These are phyloP conservation scores for Choloepus hoffmanni DNA, from an alignment of 2,113 vertebrate species.

Conservation along the genomic window DNA sequence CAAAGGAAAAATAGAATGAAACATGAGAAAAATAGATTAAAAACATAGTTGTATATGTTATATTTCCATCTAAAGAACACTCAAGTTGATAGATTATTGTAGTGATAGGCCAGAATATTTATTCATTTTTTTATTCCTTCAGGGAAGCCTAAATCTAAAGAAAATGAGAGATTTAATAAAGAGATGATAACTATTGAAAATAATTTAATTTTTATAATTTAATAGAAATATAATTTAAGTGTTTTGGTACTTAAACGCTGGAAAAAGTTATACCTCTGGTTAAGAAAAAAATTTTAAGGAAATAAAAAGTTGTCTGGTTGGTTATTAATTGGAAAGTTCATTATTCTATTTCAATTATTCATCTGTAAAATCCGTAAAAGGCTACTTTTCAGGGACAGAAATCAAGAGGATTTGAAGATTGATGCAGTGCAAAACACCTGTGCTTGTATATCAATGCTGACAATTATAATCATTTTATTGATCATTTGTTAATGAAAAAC, in stretches of 20 bases:
- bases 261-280: not conserved
- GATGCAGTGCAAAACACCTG: not conserved
- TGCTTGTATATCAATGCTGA: not conserved
- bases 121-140: not conserved
- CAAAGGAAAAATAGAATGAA: not conserved
- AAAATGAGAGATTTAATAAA: constrained; percentile 41
- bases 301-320: not conserved
- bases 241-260: not conserved
- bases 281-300: not conserved
- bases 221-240: constrained; percentile 10
- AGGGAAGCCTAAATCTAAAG: not conserved
- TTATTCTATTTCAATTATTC: constrained; percentile 30
- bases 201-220: constrained; percentile 33
- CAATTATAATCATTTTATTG: not conserved
- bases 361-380: constrained; percentile 4
- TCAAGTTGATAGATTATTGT: not conserved
- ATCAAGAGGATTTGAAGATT: not conserved
- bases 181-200: not conserved
- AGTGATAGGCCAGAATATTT: not conserved
- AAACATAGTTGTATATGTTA: not conserved
- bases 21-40: not conserved
- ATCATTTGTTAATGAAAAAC: not conserved
- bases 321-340: not conserved
- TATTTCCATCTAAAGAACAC: not conserved
- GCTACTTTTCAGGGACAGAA: not conserved